These are phyloP conservation scores for Rhombomys opimus DNA, from an alignment of 2,113 vertebrate genomes.

Conservation along the genomic window DNA sequence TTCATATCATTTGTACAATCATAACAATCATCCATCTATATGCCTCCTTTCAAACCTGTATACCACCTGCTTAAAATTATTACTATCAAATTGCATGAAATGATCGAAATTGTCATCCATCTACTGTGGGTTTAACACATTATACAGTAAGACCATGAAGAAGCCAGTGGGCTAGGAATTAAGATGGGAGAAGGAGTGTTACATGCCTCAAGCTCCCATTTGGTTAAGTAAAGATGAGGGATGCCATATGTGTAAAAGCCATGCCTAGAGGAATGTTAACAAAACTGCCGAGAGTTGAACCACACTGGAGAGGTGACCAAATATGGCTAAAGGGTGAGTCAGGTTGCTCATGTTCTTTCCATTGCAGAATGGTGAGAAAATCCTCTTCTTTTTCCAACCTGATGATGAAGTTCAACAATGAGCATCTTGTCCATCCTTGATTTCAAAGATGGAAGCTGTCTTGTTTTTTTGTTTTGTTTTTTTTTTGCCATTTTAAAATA, in stretches of 20 bases:
- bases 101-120: not conserved
- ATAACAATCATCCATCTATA: not conserved
- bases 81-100: slow-evolving; percentile 1
- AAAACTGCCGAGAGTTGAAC: not conserved
- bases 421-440: not conserved
- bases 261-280: not conserved
- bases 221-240: not conserved
- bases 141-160: not conserved
- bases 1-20: not conserved
- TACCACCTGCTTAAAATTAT: not conserved
- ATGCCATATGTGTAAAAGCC: not conserved
- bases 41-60: not conserved
- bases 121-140: not conserved
- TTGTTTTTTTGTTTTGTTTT: not conserved
- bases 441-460: slow-evolving; percentile 13
- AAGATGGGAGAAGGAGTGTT: not conserved
- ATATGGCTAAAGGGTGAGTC: too few relatives aligned
- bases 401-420: slow-evolving; percentile 11
- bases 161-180: slow-evolving; percentile 36
- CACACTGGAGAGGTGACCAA: not conserved
- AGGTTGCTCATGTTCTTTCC: not conserved
- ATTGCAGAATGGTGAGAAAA: not conserved
- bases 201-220: not conserved
- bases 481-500: slow-evolving; percentile 42
- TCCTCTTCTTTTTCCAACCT: not conserved